A percentile compares a stretch with the other conserved stretches of the same genome.
phyloP scores from a whole-genome alignment of 2,113 vertebrate species.

The Macquaria ambigua region DNA sequence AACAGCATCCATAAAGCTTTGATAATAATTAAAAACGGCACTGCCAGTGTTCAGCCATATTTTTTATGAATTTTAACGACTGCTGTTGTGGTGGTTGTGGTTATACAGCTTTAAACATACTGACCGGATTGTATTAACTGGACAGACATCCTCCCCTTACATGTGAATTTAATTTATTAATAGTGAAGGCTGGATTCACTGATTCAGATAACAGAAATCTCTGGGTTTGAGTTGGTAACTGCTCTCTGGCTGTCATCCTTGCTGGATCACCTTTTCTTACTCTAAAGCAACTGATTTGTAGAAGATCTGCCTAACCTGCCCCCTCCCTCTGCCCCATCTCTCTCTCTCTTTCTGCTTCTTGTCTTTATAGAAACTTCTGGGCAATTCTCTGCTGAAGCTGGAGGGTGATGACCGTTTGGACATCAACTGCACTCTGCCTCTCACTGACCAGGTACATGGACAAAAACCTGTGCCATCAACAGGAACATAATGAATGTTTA shows the following conservation, averaged over 20 bases:
- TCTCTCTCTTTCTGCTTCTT: slow-evolving; percentile 14
- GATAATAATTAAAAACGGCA: neutral
- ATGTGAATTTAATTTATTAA: neutral
- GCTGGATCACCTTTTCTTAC: slow-evolving; percentile 16
- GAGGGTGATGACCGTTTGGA: slow-evolving; percentile 98
- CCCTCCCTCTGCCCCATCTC: slow-evolving; percentile 24
- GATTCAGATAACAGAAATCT: neutral
- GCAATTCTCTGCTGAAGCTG: slow-evolving; percentile 96
- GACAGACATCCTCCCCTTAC: neutral
- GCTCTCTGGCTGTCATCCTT: slow-evolving; percentile 23
- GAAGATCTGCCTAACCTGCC: slow-evolving; percentile 6
- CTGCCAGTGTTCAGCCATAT: neutral
- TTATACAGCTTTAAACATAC: neutral
- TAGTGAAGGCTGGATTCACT: neutral
- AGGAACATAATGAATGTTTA: neutral
- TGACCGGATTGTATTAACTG: neutral
- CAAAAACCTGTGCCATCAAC: neutral
- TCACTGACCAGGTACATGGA: slow-evolving; percentile 94
- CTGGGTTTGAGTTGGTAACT: slow-evolving; percentile 6
- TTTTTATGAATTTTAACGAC: neutral
- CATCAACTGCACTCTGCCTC: slow-evolving; percentile 98
- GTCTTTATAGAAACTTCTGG: slow-evolving; percentile 91
- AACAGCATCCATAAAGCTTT: neutral
- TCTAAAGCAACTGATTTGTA: neutral
- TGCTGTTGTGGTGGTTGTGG: neutral